Evolutionary conservation across 2,113 vertebrate genomes (phyloP).

Genomic region (Mesembrinibis cayennensis): DNA sequence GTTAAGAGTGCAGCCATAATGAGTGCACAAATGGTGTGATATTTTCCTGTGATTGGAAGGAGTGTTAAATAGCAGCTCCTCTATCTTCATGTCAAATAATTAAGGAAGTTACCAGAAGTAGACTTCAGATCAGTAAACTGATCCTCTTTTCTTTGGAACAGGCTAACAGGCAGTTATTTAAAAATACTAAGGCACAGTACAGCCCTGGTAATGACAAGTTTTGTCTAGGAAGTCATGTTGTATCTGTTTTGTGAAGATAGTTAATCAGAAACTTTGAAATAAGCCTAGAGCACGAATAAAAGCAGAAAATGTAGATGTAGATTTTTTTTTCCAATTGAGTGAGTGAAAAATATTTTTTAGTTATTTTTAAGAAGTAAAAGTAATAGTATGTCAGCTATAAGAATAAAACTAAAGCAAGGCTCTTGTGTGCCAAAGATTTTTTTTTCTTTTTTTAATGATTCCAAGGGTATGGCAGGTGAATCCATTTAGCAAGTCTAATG

Average conservation of each 20-base stretch:
- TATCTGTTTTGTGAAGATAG: neutral
- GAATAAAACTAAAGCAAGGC: neutral
- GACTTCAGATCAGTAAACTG: neutral
- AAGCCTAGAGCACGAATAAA: neutral
- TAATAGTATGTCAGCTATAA: neutral
- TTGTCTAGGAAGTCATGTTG: neutral
- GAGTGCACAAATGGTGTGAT: slow-evolving; percentile 46
- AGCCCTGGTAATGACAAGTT: neutral
- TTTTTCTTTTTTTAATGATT: slow-evolving; percentile 15
- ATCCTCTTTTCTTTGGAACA: neutral
- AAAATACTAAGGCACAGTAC: neutral
- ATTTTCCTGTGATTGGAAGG: slow-evolving; percentile 36
- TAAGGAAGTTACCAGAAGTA: slow-evolving; percentile 42
- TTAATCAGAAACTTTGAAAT: slow-evolving; percentile 4
- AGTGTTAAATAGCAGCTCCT: slow-evolving; percentile 43
- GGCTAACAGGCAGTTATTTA: neutral
- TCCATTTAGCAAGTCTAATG: slow-evolving; percentile 70
- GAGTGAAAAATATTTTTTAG: neutral
- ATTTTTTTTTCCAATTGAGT: neutral
- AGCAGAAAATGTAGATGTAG: neutral
- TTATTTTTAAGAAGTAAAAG: neutral
- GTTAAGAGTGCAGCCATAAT: slow-evolving; percentile 35
- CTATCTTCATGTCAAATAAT: slow-evolving; percentile 23
- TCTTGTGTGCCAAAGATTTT: neutral
- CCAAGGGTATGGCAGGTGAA: slow-evolving; percentile 54